Conservation (phyloP, 92 coral and sea anemone species). For the Epizoanthus stellaris region DNA sequence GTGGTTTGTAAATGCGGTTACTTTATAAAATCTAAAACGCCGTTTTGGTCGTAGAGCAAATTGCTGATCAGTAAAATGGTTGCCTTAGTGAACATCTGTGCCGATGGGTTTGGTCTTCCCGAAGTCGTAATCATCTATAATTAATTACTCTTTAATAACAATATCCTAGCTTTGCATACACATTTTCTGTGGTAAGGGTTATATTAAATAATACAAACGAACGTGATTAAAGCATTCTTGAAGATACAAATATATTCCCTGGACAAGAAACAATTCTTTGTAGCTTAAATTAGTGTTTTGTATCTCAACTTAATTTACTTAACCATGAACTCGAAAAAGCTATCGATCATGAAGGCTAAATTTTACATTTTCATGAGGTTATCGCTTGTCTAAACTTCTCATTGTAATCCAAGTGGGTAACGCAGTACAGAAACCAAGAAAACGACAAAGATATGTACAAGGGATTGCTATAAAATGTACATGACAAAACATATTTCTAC, state of each 20-base stretch:
- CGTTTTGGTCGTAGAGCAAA: slow-evolving; percentile 34
- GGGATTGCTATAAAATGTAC: neutral
- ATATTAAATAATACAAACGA: neutral
- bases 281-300: neutral
- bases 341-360: neutral
- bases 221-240: neutral
- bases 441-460: neutral
- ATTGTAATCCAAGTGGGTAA: neutral
- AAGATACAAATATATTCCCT: neutral
- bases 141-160: slow-evolving; percentile 32
- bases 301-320: neutral
- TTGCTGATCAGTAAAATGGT: slow-evolving; percentile 28
- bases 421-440: neutral
- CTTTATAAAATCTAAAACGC: neutral
- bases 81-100: slow-evolving; percentile 43
- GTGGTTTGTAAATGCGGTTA: neutral
- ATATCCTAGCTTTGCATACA: slow-evolving; percentile 29
- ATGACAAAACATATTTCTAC: neutral
- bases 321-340: neutral
- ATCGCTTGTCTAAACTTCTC: neutral
- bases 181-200: slow-evolving; percentile 8
- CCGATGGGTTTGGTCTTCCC: slow-evolving; percentile 3
- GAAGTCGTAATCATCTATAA: slow-evolving; percentile 23
- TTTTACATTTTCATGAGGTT: neutral
- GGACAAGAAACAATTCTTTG: neutral